Base-by-base conservation (phyloP, 2,888 invertebrate species). In the Caenorhabditis sp. region DNA sequence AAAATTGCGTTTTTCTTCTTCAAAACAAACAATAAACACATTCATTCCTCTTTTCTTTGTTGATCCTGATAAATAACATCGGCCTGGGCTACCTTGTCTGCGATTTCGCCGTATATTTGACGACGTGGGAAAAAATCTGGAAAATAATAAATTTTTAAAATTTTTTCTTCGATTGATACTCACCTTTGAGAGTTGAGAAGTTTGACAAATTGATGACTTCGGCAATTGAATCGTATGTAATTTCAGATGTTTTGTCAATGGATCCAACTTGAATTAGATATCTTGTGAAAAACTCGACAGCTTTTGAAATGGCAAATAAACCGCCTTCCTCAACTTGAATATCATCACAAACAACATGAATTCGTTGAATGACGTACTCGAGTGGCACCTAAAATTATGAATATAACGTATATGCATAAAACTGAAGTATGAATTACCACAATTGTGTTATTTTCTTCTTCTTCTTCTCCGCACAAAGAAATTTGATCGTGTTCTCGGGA, bases 71-170 rank as follows among this genome's bases (percentile, higher is more conserved):
- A 19, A 27, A 8, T 5, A 19, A 17, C 14, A 1, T 27, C 57
- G 23, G 27, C 27, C 27, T 24, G 3, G 1, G 24, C 58, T 6
- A 58, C 37, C 12, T 58, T 21, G 31, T 27, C 27, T 0, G 31
- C 24, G 8, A 67, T 50, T 5, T 64, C 58, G 5, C 58, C 65
- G 54, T 50, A 65, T 24, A n/a, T 8, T 12, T 64, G 51, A 5
- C 67, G 67, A 58, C 53, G 26, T 24, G 72, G 72, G 37, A 72
- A 72, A 65, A 72, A 72, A n/a, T 67, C 72, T 72, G 64, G 6
- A 66, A 58, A 19, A 27, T 2, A 6, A 21, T 53, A 6, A 10
- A 3, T 53, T n/a, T 17, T 50, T 4, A 4, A 50, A n/a, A n/a
- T n/a, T n/a, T n/a, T 50, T 50, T 8, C 19, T n/a, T 50, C 5